A percentile compares a stretch with the other conserved stretches of the same genome.
Evolutionary conservation across 35 echinoderm and acorn worm species (phyloP).

Genomic region (Apostichopus californicus): DNA sequence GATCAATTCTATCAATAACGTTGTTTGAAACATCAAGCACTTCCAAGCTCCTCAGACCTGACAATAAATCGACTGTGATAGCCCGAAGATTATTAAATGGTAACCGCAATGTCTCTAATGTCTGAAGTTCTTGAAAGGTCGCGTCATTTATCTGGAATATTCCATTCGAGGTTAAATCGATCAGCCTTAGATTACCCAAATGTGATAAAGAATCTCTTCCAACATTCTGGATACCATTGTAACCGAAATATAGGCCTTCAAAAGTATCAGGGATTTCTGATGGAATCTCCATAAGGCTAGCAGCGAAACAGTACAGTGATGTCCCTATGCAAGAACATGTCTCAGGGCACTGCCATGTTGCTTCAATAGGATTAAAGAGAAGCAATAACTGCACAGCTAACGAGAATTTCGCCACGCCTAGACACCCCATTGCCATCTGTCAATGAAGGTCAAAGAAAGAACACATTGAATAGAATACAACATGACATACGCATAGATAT

Average conservation of each 20-base stretch:
- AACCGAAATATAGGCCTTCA: background rate
- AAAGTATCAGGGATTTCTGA: background rate
- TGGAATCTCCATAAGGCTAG: background rate
- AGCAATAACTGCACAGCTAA: background rate
- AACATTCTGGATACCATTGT: constrained; percentile 1
- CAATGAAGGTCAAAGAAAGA: too few relatives aligned
- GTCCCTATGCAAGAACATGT: background rate
- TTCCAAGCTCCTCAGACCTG: background rate
- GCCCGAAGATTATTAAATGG: background rate
- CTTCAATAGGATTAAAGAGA: background rate
- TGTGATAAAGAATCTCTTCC: background rate
- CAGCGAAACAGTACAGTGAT: background rate
- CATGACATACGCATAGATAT: too few relatives aligned
- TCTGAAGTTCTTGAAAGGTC: background rate
- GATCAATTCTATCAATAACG: constrained; percentile 24
- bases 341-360: background rate
- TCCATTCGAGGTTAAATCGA: background rate
- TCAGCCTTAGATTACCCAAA: background rate
- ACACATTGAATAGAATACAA: too few relatives aligned
- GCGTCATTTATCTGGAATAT: background rate
- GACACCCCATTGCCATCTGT: background rate
- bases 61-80: background rate
- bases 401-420: background rate
- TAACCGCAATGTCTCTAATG: background rate
- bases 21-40: constrained; percentile 18